phyloP scores from a whole-genome alignment of 2,113 vertebrate species.

The Rhodinocichla rosea region DNA sequence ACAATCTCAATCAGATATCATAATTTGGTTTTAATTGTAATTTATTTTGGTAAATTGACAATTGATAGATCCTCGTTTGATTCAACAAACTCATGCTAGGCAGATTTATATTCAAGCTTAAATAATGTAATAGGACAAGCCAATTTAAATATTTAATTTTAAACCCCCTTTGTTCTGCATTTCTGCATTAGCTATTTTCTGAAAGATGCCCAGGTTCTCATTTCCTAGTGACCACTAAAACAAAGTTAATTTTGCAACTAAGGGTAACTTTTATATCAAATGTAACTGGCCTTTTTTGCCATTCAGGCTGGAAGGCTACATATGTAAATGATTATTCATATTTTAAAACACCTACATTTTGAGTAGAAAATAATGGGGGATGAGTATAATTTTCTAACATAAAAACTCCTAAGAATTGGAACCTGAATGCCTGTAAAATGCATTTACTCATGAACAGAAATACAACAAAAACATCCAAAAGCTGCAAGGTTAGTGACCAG shows the following conservation, averaged over 20 bases:
- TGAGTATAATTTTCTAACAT: neutral
- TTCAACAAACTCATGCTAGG: neutral
- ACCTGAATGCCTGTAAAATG: neutral
- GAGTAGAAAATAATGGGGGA: neutral
- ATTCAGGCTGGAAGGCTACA: neutral
- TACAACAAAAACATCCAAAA: neutral
- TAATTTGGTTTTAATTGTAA: neutral
- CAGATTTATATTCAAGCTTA: neutral
- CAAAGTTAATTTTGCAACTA: neutral
- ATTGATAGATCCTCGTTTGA: neutral
- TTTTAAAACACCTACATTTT: neutral
- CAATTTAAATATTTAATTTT: neutral
- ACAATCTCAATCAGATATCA: neutral
- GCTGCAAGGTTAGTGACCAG: neutral
- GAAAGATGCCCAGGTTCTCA: neutral
- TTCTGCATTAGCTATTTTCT: neutral
- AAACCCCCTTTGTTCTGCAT: neutral
- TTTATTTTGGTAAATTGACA: neutral
- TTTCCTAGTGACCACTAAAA: neutral
- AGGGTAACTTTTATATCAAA: neutral
- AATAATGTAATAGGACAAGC: neutral
- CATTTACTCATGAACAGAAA: neutral
- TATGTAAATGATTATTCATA: neutral
- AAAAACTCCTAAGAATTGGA: neutral
- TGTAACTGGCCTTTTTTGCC: neutral